Evolutionary conservation across 1,140 invertebrate genomes (phyloP).

Genomic region (Globodera rostochiensis): DNA sequence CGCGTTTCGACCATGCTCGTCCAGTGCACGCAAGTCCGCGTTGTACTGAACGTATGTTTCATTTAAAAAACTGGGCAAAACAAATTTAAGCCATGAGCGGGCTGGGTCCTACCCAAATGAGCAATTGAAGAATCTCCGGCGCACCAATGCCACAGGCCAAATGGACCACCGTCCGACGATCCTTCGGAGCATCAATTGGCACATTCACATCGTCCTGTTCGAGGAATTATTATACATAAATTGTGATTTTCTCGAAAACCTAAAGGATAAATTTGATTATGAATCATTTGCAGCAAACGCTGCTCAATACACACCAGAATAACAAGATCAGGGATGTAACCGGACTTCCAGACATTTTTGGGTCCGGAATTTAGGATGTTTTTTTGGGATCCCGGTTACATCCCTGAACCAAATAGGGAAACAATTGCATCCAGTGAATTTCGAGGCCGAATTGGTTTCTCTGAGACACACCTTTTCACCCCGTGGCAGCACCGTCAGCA

Average conservation of each 20-base stretch:
- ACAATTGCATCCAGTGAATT: too few species aligned
- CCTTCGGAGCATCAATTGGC: constrained; percentile 18
- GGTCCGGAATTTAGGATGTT: too few species aligned
- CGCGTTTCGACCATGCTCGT: constrained; percentile 29
- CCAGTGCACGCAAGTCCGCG: constrained; percentile 31
- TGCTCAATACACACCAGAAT: too few species aligned
- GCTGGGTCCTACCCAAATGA: constrained; percentile 32
- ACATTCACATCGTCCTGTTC: constrained; percentile 25
- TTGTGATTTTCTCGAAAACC: too few species aligned
- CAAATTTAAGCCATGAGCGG: constrained; percentile 16
- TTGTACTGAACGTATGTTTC: constrained; percentile 29
- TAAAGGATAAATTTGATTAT: too few species aligned
- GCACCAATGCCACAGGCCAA: constrained; percentile 44
- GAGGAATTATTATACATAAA: background rate
- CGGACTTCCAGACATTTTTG: too few species aligned
- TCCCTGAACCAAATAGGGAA: too few species aligned
- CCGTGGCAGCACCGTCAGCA: constrained; percentile 38
- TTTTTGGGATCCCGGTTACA: too few species aligned
- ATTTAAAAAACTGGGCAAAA: background rate
- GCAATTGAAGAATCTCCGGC: constrained; percentile 36
- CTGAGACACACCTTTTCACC: constrained; percentile 36
- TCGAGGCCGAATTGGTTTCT: too few species aligned
- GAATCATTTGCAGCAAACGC: too few species aligned
- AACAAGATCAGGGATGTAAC: too few species aligned
- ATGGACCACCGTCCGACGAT: constrained; percentile 31